phyloP scores from a whole-genome alignment of 1,140 invertebrate species.

The Galendromus occidentalis region DNA sequence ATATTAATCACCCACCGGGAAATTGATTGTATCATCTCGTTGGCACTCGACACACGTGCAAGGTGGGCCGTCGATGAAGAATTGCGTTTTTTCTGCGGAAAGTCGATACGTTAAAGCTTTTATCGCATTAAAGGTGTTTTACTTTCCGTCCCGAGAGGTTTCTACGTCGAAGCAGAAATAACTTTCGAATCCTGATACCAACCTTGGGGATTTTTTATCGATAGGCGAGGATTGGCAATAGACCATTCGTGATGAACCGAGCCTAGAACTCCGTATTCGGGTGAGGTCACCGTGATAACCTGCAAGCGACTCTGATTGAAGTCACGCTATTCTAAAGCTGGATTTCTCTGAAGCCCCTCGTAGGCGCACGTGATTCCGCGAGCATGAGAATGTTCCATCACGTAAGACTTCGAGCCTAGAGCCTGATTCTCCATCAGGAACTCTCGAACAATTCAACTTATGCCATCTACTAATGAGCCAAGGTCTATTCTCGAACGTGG shows the following conservation, averaged over 20 bases:
- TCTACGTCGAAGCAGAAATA: not conserved
- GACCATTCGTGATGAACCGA: conserved; percentile 7
- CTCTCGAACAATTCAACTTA: too few species aligned
- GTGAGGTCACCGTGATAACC: not conserved
- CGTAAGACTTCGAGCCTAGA: too few species aligned
- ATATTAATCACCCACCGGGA: not conserved
- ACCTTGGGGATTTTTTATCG: conserved; percentile 1
- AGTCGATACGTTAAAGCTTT: not conserved
- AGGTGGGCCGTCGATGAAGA: not conserved
- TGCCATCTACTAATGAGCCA: too few species aligned
- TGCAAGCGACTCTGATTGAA: not conserved
- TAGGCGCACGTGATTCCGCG: too few species aligned
- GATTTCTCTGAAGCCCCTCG: too few species aligned
- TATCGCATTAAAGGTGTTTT: not conserved
- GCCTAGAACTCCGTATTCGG: not conserved
- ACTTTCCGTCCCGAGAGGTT: too few species aligned
- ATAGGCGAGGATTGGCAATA: not conserved
- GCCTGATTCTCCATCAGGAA: too few species aligned
- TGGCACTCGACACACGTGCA: conserved; percentile 3
- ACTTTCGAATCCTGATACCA: not conserved
- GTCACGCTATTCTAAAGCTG: too few species aligned
- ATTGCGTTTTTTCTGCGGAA: not conserved
- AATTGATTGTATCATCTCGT: not conserved
- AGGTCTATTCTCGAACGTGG: too few species aligned
- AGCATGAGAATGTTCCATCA: too few species aligned